Evolutionary conservation across 1,140 invertebrate genomes (phyloP).

Genomic region (Hetaerina americana): DNA sequence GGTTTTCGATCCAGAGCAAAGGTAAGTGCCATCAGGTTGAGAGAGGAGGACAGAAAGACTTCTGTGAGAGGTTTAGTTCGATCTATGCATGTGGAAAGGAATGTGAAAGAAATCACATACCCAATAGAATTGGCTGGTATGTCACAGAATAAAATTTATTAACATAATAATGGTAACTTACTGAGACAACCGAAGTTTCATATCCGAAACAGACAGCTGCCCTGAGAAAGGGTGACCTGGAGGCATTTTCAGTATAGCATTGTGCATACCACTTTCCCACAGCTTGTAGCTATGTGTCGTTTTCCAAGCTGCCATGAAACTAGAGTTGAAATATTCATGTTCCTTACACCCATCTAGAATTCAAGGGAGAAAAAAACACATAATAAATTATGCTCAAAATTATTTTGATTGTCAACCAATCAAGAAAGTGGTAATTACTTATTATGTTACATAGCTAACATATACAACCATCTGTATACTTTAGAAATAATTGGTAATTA

Average conservation of each 20-base stretch:
- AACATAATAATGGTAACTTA: conserved; percentile 36
- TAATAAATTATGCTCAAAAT: no score
- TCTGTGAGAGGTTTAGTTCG: no score
- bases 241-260: conserved; percentile 49
- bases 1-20: no score
- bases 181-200: conserved; percentile 84
- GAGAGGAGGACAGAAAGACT: no score
- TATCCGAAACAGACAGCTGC: conserved; percentile 83
- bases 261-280: conserved; percentile 51
- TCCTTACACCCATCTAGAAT: conserved; percentile 55
- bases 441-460: neutral
- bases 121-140: neutral
- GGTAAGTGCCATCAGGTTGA: no score
- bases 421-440: neutral
- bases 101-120: neutral
- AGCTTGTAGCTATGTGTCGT: conserved; percentile 76
- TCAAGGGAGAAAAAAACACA: no score
- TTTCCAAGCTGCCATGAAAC: conserved; percentile 76
- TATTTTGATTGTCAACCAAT: no score
- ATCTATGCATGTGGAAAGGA: neutral
- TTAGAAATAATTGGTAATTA: no score
- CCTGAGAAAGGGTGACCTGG: conserved; percentile 84
- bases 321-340: conserved; percentile 75
- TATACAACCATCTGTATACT: neutral
- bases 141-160: conserved; percentile 5